These are phyloP conservation scores for Semotilus atromaculatus DNA, from an alignment of 2,797 vertebrate genomes.

Conservation along the genomic window DNA sequence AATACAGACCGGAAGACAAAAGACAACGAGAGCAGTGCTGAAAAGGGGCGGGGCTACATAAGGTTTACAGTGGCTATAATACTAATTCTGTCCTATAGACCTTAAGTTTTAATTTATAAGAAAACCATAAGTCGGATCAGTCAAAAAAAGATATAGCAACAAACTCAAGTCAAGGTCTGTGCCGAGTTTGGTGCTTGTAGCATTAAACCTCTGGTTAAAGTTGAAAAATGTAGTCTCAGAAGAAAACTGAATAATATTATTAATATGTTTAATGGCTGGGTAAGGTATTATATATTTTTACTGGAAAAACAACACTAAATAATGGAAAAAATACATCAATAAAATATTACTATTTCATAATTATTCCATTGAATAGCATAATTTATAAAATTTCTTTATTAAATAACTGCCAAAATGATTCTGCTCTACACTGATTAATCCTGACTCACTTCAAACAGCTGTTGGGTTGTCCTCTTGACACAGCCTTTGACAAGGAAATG, in stretches of 20 bases:
- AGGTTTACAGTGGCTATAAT: no score
- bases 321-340: not conserved
- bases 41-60: no score
- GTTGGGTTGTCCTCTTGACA: conserved; percentile 36
- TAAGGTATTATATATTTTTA: not conserved
- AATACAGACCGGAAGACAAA: no score
- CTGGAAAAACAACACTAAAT: not conserved
- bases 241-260: not conserved
- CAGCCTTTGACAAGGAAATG: conserved; percentile 48
- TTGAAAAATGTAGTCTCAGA: not conserved
- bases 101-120: not conserved
- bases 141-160: not conserved
- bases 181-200: not conserved
- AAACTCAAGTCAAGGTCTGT: not conserved
- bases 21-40: no score
- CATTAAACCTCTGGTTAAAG: not conserved
- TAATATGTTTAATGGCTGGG: not conserved
- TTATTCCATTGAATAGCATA: not conserved
- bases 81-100: no score
- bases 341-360: no score
- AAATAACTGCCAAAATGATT: not conserved
- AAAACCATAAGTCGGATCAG: not conserved
- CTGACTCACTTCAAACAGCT: conserved; percentile 29
- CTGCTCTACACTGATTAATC: not conserved
- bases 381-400: not conserved